Conservation (phyloP, 2,113 vertebrate species). For the Rhea pennata region DNA sequence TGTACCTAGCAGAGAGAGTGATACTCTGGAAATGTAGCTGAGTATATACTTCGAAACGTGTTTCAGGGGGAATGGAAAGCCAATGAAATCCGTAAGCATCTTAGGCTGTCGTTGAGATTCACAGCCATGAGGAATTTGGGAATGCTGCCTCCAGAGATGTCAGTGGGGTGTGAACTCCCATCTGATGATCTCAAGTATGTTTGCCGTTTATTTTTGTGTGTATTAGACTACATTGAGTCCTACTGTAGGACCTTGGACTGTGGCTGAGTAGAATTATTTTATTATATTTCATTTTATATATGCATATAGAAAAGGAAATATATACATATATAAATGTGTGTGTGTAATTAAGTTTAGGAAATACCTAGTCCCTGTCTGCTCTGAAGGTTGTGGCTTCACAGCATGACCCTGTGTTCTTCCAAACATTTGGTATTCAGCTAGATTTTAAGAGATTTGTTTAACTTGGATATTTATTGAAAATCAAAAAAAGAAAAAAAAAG, state of each 20-base stretch:
- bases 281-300: no score
- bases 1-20: not conserved
- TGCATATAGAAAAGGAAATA: no score
- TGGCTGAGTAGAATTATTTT: not conserved
- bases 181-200: not conserved
- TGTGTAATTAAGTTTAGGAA: not conserved
- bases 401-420: not conserved
- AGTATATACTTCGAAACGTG: not conserved
- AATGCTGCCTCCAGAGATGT: not conserved
- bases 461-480: conserved; percentile 37
- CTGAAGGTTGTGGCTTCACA: not conserved
- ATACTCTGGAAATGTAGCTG: not conserved
- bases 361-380: not conserved
- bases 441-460: conserved; percentile 63
- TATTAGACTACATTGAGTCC: no score
- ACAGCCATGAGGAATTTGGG: not conserved
- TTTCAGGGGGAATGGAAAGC: not conserved
- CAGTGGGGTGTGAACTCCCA: fast-evolving
- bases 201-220: not conserved
- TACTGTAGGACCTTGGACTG: not conserved
- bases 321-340: no score
- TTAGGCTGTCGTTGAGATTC: fast-evolving
- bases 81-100: not conserved
- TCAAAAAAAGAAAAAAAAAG: not conserved
- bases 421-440: conserved; percentile 16